Percentiles rank a stretch among this genome's conserved stretches.
These are phyloP conservation scores for Calosoma granatense DNA, from an alignment of 1,140 invertebrate species.

Conservation along the genomic window DNA sequence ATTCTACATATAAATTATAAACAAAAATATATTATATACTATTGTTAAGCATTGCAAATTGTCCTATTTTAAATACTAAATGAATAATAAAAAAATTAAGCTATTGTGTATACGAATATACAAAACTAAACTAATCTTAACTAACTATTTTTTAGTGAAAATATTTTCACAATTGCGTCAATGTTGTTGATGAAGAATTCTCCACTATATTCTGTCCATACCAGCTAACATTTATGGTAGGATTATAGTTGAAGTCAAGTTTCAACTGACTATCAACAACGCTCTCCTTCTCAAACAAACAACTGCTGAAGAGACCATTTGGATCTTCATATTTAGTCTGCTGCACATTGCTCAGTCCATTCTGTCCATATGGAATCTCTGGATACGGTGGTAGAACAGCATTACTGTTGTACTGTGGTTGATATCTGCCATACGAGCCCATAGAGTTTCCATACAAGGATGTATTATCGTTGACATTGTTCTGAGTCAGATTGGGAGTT, in stretches of 20 bases:
- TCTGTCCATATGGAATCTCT: not conserved
- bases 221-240: constrained; percentile 15
- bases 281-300: not conserved
- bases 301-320: not conserved
- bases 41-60: no score
- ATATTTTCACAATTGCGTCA: constrained; percentile 14
- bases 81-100: no score
- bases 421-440: not conserved
- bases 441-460: not conserved
- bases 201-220: constrained; percentile 8
- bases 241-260: constrained; percentile 6
- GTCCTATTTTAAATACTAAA: no score
- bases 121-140: no score
- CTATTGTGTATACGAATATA: no score
- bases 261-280: not conserved
- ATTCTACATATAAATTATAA: no score
- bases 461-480: not conserved
- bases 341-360: not conserved
- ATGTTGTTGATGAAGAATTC: constrained; percentile 9
- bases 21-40: no score
- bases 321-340: not conserved
- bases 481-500: not conserved
- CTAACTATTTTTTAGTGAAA: no score
- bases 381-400: not conserved
- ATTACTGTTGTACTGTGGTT: not conserved